Evolutionary conservation across 1,140 invertebrate genomes (phyloP).

Genomic region (Drosophila malerkotliana): DNA sequence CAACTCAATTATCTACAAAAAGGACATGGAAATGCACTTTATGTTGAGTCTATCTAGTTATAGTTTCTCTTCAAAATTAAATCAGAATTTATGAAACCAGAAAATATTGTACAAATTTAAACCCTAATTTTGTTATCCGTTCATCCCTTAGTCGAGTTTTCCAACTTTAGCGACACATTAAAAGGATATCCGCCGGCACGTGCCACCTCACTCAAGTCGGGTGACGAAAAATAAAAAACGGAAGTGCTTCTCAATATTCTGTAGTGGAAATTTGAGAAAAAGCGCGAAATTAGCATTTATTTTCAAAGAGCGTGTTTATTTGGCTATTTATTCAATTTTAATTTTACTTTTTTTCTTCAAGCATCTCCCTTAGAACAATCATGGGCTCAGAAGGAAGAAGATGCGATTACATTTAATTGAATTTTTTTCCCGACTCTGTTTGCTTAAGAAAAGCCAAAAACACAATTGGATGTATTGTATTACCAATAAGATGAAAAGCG

Average conservation of each 20-base stretch:
- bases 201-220: slow-evolving; percentile 37
- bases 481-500: slow-evolving; percentile 51
- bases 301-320: slow-evolving; percentile 74
- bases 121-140: slow-evolving; percentile 6
- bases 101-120: neutral
- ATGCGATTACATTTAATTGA: slow-evolving; percentile 83
- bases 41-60: neutral
- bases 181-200: slow-evolving; percentile 73
- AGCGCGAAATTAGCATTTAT: slow-evolving; percentile 70
- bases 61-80: neutral
- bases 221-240: slow-evolving; percentile 16
- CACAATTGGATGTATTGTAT: slow-evolving; percentile 65
- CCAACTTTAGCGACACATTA: slow-evolving; percentile 71
- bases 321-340: slow-evolving; percentile 78
- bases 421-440: slow-evolving; percentile 53
- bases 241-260: slow-evolving; percentile 26
- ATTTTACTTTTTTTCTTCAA: slow-evolving; percentile 35
- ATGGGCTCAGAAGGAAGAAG: slow-evolving; percentile 62
- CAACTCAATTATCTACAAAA: neutral
- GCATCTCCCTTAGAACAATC: slow-evolving; percentile 43
- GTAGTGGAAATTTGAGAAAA: slow-evolving; percentile 62
- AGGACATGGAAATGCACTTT: neutral
- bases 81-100: neutral
- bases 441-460: slow-evolving; percentile 49
- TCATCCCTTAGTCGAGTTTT: slow-evolving; percentile 35